Conservation (phyloP, 2,113 vertebrate genomes). For the Anhinga anhinga region DNA sequence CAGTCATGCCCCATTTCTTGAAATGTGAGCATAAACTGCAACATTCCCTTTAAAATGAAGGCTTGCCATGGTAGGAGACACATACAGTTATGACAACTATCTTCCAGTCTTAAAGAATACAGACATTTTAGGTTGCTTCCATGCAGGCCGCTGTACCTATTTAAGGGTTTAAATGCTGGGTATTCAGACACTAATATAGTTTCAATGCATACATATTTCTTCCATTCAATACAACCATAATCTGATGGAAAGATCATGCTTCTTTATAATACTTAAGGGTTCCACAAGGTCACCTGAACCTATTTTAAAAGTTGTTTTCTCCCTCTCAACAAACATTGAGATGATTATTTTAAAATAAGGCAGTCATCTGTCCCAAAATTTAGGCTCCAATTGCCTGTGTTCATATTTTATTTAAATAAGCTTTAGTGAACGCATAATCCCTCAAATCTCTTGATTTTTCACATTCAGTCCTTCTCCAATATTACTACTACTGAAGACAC, state of each 20-base stretch:
- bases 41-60: conserved; percentile 34
- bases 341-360: neutral
- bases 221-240: neutral
- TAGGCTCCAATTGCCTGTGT: neutral
- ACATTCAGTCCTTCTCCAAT: neutral
- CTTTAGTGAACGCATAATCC: neutral
- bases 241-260: neutral
- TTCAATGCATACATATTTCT: neutral
- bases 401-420: neutral
- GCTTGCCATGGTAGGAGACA: neutral
- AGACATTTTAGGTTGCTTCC: neutral
- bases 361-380: neutral
- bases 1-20: conserved; percentile 37
- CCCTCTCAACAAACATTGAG: neutral
- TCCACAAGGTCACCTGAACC: neutral
- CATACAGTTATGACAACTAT: neutral
- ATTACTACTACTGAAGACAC: neutral
- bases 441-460: neutral
- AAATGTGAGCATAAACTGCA: conserved; percentile 10
- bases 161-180: neutral
- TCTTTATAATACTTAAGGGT: neutral
- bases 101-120: neutral
- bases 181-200: neutral
- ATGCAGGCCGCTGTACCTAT: neutral
- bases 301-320: neutral